Percentiles rank a stretch among this genome's conserved stretches.
These are phyloP conservation scores for Lanistes nyassanus DNA, from an alignment of 1,140 invertebrate genomes.

Conservation along the genomic window DNA sequence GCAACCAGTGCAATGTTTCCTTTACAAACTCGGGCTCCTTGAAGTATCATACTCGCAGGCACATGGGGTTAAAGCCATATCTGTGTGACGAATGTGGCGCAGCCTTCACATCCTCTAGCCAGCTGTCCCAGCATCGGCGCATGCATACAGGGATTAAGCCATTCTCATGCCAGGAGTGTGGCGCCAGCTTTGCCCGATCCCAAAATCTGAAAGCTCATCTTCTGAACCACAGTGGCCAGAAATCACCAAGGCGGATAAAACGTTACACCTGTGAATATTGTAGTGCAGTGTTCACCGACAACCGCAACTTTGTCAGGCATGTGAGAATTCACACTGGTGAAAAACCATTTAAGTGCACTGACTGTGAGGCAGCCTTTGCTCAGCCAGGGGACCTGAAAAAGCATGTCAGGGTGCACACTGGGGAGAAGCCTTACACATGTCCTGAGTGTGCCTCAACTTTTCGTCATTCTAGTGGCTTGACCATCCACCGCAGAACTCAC, in stretches of 20 bases:
- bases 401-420: slow-evolving; percentile 54
- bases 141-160: slow-evolving; percentile 60
- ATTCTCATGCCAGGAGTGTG: slow-evolving; percentile 64
- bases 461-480: slow-evolving; percentile 25
- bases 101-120: slow-evolving; percentile 33
- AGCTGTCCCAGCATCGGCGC: slow-evolving; percentile 52
- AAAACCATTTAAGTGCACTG: slow-evolving; percentile 59
- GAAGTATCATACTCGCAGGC: background rate
- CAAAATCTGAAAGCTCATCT: slow-evolving; percentile 97
- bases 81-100: slow-evolving; percentile 64
- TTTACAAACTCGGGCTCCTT: slow-evolving; percentile 75
- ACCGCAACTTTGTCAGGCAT: slow-evolving; percentile 19
- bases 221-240: slow-evolving; percentile 92
- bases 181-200: slow-evolving; percentile 77
- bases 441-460: slow-evolving; percentile 55
- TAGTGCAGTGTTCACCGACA: slow-evolving; percentile 81
- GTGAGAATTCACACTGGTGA: slow-evolving; percentile 58
- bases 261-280: slow-evolving; percentile 79
- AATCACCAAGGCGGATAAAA: slow-evolving; percentile 76
- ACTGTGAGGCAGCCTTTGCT: slow-evolving; percentile 52
- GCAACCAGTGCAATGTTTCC: background rate
- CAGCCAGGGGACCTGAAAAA: slow-evolving; percentile 23
- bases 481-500: slow-evolving; percentile 47
- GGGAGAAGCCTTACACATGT: slow-evolving; percentile 61
- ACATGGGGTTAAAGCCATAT: slow-evolving; percentile 53